These are phyloP conservation scores for Sterna hirundo DNA, from an alignment of 2,113 vertebrate species.

Conservation along the genomic window DNA sequence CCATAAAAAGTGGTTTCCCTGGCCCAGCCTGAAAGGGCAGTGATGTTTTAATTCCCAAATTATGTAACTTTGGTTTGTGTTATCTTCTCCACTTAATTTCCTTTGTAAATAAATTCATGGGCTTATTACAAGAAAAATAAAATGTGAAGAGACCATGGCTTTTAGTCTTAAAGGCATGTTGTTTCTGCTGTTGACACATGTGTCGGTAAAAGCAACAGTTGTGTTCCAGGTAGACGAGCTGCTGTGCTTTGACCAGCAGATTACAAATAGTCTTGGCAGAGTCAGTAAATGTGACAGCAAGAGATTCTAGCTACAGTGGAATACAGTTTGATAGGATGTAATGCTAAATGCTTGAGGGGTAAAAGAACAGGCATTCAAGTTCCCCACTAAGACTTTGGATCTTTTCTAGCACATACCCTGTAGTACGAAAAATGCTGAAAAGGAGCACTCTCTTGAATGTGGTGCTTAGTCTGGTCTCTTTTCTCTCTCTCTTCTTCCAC, in stretches of 20 bases:
- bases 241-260: conserved; percentile 26
- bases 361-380: background rate
- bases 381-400: background rate
- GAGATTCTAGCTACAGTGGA: background rate
- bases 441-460: background rate
- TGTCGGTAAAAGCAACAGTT: background rate
- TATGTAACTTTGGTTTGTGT: background rate
- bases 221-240: background rate
- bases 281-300: conserved; percentile 17
- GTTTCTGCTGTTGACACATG: background rate
- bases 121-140: background rate
- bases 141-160: background rate
- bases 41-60: background rate
- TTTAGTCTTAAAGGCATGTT: background rate
- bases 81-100: background rate
- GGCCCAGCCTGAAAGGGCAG: background rate
- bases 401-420: background rate
- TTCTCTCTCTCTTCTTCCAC: background rate
- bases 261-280: conserved; percentile 30
- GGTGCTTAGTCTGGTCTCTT: background rate
- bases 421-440: background rate
- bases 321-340: background rate
- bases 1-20: background rate
- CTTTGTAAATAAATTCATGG: background rate
- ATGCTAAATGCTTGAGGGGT: background rate